Evolutionary conservation across 2,888 invertebrate species (phyloP), one percentile per base, ranked within the genome.

Genomic region (Koerneria pararmatus): DNA sequence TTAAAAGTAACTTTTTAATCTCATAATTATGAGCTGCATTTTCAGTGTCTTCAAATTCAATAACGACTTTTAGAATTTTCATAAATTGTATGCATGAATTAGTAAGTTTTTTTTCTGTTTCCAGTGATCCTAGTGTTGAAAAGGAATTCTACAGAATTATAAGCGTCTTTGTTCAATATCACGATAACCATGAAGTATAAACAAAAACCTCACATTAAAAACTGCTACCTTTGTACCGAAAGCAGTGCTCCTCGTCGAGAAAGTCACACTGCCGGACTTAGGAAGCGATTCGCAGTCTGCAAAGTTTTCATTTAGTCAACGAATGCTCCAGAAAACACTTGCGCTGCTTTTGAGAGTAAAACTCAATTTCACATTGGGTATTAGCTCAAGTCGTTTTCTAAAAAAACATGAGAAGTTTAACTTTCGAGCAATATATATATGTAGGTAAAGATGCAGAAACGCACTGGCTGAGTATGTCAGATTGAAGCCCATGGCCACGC

Each of bases 391-490:
- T 41, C 11, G 46, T 15, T 15, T 41, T 41, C 46, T 41, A 11
- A n/a, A 41, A 41, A 41, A n/a, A 11, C 46, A n/a, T n/a, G n/a
- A n/a, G n/a, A n/a, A n/a, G n/a, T n/a, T n/a, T n/a, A n/a, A n/a
- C n/a, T n/a, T n/a, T n/a, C n/a, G n/a, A n/a, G n/a, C n/a, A n/a
- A n/a, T n/a, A n/a, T n/a, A n/a, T n/a, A n/a, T n/a, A n/a, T n/a
- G n/a, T n/a, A n/a, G n/a, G 1, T 49, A 41, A 2, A 5, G 4
- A 53, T 24, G 5, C 46, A 8, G 15, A 46, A 27, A 59, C 70
- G 63, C 41, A 83, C 83, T 82, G 35, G 78, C 77, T 6, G 83
- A 84, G 71, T 76, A 83, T 1, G 82, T 82, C 57, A 84, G 69
- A 67, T 83, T 84, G 77, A 80, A 83, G n/a, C 83, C 83, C 35